phyloP scores from a whole-genome alignment of 2,797 vertebrate species.

The Gadopsis marmoratus region DNA sequence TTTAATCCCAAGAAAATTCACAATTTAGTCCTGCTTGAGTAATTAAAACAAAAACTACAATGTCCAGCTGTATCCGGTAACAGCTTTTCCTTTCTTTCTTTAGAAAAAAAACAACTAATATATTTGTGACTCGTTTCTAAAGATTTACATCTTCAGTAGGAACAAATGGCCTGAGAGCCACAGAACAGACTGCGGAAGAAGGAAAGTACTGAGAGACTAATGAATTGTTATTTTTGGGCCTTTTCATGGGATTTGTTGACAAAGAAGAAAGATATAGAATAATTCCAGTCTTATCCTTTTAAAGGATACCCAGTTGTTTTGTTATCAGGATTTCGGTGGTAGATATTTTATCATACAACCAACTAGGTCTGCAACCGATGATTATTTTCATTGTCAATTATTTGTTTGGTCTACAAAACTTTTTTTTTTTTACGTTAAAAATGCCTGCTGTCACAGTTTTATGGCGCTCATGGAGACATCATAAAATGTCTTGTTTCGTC shows the following conservation, averaged over 20 bases:
- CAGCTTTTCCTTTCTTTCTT: no score
- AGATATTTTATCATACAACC: neutral
- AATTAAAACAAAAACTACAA: neutral
- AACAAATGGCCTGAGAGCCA: no score
- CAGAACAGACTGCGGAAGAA: no score
- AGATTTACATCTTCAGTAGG: no score
- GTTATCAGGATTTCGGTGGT: neutral
- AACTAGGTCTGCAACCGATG: neutral
- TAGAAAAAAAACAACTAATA: no score
- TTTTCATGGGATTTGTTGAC: neutral
- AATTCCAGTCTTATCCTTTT: neutral
- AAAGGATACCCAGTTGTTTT: neutral
- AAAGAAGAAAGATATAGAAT: neutral
- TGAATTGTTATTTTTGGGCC: neutral
- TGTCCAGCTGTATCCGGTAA: no score
- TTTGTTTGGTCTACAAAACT: neutral
- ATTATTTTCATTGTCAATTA: neutral
- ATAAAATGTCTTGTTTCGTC: neutral
- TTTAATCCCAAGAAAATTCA: neutral
- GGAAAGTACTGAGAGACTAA: no score
- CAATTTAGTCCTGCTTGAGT: neutral
- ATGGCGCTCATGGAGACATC: neutral
- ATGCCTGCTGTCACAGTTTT: neutral
- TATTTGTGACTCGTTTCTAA: no score
- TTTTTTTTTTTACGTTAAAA: no score